Conservation (phyloP, 1,140 invertebrate species). For the Pinna nobilis region DNA sequence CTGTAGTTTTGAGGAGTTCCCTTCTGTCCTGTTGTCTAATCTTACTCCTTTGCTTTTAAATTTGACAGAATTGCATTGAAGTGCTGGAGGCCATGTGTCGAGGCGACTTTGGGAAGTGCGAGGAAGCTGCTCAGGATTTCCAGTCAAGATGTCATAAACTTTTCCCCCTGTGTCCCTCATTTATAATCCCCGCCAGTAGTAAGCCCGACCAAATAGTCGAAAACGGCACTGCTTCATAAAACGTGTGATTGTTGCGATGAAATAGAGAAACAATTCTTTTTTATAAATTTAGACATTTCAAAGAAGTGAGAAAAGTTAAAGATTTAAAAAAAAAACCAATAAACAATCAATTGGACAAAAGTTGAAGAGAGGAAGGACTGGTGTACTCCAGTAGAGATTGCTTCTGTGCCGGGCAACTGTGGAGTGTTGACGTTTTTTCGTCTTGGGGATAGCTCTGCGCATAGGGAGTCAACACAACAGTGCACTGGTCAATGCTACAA, state of each 20-base stretch:
- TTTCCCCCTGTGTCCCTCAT: conserved; percentile 79
- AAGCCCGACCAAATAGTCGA: conserved; percentile 54
- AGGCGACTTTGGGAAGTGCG: conserved; percentile 86
- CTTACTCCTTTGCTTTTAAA: conserved; percentile 33
- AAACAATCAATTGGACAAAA: neutral
- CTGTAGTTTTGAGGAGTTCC: neutral
- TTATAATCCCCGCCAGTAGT: conserved; percentile 57
- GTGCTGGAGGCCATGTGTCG: conserved; percentile 85
- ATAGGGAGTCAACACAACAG: too few relatives aligned
- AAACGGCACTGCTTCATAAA: conserved; percentile 57
- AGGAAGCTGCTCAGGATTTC: conserved; percentile 82
- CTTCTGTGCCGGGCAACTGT: too few relatives aligned
- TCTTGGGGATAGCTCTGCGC: too few relatives aligned
- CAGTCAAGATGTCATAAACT: conserved; percentile 82
- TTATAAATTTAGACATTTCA: neutral
- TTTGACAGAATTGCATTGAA: conserved; percentile 83
- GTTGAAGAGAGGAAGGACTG: neutral
- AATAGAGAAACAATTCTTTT: too few relatives aligned
- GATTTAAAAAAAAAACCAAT: neutral
- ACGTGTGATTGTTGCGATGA: conserved; percentile 11
- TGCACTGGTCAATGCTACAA: too few relatives aligned
- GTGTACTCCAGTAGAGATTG: neutral
- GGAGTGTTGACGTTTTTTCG: too few relatives aligned
- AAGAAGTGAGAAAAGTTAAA: neutral
- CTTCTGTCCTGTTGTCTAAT: neutral